A percentile compares a stretch with the other conserved stretches of the same genome.
phyloP scores from a whole-genome alignment of 30 jellyfish, hydroid and myxozoan species.

The Phacellophora camtschatica region DNA sequence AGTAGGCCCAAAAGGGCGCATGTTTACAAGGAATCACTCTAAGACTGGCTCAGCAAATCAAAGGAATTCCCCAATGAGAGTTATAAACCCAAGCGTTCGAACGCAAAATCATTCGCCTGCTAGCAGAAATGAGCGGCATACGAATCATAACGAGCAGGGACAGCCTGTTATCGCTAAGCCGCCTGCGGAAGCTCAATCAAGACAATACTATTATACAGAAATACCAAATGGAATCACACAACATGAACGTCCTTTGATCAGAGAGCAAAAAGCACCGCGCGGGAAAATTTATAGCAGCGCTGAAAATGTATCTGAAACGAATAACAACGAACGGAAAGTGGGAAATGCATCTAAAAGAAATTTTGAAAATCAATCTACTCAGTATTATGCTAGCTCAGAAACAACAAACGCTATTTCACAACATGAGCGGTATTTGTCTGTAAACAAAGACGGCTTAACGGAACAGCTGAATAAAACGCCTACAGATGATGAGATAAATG shows the following conservation, averaged over 20 bases:
- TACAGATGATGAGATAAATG: constrained; percentile 94
- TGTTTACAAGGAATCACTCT: constrained; percentile 29
- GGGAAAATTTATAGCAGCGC: too few species aligned
- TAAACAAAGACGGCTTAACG: not conserved
- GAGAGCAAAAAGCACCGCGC: too few species aligned
- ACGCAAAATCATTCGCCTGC: not conserved
- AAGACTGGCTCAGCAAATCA: not conserved
- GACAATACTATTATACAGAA: not conserved
- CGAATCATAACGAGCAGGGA: not conserved
- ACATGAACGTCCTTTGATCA: not conserved
- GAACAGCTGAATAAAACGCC: constrained; percentile 81
- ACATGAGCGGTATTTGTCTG: not conserved
- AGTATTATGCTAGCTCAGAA: too few species aligned
- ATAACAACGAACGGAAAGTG: too few species aligned
- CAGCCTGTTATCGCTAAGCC: not conserved
- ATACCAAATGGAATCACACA: constrained; percentile 16
- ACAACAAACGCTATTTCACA: not conserved
- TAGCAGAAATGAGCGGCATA: not conserved
- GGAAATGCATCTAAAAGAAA: too few species aligned
- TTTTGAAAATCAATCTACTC: too few species aligned
- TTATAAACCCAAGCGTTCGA: constrained; percentile 12
- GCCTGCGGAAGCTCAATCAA: not conserved
- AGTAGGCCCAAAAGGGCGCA: constrained; percentile 50
- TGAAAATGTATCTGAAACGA: too few species aligned
- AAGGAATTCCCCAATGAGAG: constrained; percentile 68